Evolutionary conservation across 1,140 invertebrate species (phyloP).

Genomic region (Macrostomum lignano): DNA sequence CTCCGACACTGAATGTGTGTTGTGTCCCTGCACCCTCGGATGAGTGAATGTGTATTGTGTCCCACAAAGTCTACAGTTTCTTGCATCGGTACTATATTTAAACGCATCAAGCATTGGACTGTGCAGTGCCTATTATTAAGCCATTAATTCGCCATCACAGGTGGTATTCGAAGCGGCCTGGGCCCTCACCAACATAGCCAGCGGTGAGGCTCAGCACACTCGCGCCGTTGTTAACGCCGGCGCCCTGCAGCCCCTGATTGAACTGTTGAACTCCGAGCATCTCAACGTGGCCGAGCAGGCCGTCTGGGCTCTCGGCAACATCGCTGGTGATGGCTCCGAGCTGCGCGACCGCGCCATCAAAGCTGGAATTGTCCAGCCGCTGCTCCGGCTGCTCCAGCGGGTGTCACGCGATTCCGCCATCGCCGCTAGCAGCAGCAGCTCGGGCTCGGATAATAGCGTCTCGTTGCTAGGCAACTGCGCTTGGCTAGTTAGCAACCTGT

Average conservation of each 20-base stretch:
- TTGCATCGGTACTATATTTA: no score
- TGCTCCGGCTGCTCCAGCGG: no score
- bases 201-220: slow-evolving; percentile 29
- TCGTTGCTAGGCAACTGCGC: slow-evolving; percentile 23
- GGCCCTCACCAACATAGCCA: slow-evolving; percentile 32
- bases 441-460: slow-evolving; percentile 1
- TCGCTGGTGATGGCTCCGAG: slow-evolving; percentile 26
- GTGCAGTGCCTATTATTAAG: no score
- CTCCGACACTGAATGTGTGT: no score
- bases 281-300: slow-evolving; percentile 28
- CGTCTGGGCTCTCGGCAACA: slow-evolving; percentile 31
- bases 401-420: no score
- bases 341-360: slow-evolving; percentile 23
- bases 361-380: slow-evolving; percentile 17
- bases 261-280: slow-evolving; percentile 13
- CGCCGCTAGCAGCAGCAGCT: not conserved
- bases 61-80: no score
- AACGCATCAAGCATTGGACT: no score
- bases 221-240: slow-evolving; percentile 23
- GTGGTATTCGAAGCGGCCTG: slow-evolving; percentile 29
- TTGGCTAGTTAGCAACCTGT: slow-evolving; percentile 28
- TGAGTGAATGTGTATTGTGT: no score
- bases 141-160: no score
- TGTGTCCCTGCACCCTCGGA: no score
- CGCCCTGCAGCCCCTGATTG: slow-evolving; percentile 22